Percentiles rank a stretch among this genome's conserved stretches.
Evolutionary conservation across 2,888 invertebrate genomes (phyloP).

Genomic region (Drosophila nigricruria): DNA sequence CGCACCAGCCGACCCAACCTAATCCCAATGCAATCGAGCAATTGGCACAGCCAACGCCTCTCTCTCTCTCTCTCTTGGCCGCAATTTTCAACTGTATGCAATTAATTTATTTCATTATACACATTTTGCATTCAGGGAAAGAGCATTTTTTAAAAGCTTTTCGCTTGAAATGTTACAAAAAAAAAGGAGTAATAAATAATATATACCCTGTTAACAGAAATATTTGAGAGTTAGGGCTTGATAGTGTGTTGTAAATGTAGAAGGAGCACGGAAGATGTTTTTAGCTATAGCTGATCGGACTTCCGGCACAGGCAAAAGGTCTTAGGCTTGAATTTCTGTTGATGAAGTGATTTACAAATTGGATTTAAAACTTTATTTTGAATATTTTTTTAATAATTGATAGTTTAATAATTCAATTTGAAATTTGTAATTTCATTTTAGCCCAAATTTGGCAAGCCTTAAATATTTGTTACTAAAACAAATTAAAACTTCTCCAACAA

Average conservation of each 20-base stretch:
- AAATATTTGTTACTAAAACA: too few relatives aligned
- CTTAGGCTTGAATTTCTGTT: too few relatives aligned
- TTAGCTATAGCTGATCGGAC: too few relatives aligned
- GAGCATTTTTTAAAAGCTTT: conserved; percentile 21
- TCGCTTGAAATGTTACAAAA: conserved; percentile 6
- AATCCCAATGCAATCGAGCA: conserved; percentile 55
- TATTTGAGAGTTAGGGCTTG: neutral
- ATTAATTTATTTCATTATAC: conserved; percentile 41
- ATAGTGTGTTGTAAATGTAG: neutral
- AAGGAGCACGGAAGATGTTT: neutral
- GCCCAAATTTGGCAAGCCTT: too few relatives aligned
- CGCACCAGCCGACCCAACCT: neutral
- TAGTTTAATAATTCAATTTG: too few relatives aligned
- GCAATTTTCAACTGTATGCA: conserved; percentile 29
- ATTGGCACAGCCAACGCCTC: conserved; percentile 33
- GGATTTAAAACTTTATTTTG: too few relatives aligned
- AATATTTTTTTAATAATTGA: too few relatives aligned
- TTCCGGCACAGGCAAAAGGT: too few relatives aligned
- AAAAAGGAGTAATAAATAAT: neutral
- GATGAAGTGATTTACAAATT: too few relatives aligned
- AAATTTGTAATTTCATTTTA: too few relatives aligned
- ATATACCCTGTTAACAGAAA: neutral
- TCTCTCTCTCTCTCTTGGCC: too few relatives aligned
- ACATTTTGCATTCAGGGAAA: conserved; percentile 16
- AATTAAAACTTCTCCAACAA: too few relatives aligned